These are phyloP conservation scores for Escarpia spicata DNA, from an alignment of 2,888 invertebrate genomes.

Conservation along the genomic window DNA sequence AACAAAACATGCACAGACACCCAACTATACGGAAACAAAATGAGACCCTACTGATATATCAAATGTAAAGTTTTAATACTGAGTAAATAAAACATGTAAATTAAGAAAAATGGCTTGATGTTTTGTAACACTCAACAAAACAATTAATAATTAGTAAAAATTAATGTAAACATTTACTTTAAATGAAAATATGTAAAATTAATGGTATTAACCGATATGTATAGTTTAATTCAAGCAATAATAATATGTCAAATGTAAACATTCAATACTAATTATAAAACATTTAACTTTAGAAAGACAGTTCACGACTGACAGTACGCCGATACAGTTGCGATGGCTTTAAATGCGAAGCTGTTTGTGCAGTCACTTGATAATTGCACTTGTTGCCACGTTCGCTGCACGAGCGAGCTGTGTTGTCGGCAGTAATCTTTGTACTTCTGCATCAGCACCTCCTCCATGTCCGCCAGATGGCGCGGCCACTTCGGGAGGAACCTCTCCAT, in stretches of 20 bases:
- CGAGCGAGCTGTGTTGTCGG: background rate
- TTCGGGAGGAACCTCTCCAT: conserved; percentile 23
- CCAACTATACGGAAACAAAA: no score
- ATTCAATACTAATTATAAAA: background rate
- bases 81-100: background rate
- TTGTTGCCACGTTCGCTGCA: background rate
- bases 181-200: no score
- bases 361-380: background rate
- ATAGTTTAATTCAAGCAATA: background rate
- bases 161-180: no score
- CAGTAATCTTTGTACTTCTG: conserved; percentile 3
- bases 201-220: no score
- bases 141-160: no score
- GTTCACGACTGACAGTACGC: background rate
- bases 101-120: background rate
- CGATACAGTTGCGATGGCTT: background rate
- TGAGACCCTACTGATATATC: background rate
- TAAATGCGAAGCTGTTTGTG: background rate
- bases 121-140: background rate
- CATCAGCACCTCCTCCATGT: background rate
- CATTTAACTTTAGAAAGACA: background rate
- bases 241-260: background rate
- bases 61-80: background rate
- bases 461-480: conserved; percentile 19
- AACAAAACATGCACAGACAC: no score